Conservation (phyloP, 2,113 vertebrate genomes). For the Origma solitaria region DNA sequence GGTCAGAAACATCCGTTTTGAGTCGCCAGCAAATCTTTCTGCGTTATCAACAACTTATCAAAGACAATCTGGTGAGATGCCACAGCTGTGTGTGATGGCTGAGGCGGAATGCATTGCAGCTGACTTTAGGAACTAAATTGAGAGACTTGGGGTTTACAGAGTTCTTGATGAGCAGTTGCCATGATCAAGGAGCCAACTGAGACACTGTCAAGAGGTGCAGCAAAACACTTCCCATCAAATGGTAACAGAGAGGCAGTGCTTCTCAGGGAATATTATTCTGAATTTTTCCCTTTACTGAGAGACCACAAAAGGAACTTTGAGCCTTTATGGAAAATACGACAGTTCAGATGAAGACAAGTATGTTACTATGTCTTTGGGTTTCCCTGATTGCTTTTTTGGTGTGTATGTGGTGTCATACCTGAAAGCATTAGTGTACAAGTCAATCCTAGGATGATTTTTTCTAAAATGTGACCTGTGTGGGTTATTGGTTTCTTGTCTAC, state of each 20-base stretch:
- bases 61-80: constrained; percentile 91
- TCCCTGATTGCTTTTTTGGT: background rate
- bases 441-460: background rate
- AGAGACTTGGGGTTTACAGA: background rate
- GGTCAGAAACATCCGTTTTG: constrained; percentile 92
- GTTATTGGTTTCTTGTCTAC: background rate
- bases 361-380: background rate
- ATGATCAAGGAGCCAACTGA: background rate
- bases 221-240: background rate
- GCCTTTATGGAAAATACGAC: background rate
- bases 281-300: background rate
- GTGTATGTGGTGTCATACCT: background rate
- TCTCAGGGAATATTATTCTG: background rate
- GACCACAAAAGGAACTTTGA: background rate
- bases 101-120: background rate
- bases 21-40: constrained; percentile 92
- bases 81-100: background rate
- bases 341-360: background rate
- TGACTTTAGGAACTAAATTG: background rate
- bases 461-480: background rate
- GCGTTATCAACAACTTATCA: constrained; percentile 95
- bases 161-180: background rate
- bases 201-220: background rate
- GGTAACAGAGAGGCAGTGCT: background rate
- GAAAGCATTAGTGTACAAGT: background rate